Evolutionary conservation across 2,888 invertebrate species (phyloP).

Genomic region (Spicauda simplicius): DNA sequence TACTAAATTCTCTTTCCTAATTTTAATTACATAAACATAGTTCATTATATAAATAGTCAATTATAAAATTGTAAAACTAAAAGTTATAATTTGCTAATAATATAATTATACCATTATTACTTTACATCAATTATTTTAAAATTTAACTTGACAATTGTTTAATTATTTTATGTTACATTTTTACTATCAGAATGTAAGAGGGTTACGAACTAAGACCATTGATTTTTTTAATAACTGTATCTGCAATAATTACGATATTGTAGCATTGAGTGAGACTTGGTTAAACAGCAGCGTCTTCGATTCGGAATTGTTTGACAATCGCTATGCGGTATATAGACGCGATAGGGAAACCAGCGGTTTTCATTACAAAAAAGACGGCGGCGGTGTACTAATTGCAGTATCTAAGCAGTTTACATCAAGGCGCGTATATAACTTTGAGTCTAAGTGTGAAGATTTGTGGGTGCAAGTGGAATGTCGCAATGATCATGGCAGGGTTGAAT

Average conservation of each 20-base stretch:
- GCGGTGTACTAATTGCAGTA: slow-evolving; percentile 34
- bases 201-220: no score
- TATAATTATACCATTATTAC: not conserved
- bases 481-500: not conserved
- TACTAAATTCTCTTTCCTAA: not conserved
- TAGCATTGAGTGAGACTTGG: slow-evolving; percentile 2
- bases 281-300: slow-evolving; percentile 8
- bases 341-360: slow-evolving; percentile 9
- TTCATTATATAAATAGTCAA: no score
- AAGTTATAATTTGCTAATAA: no score
- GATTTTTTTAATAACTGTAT: not conserved
- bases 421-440: not conserved
- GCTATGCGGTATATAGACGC: slow-evolving; percentile 1
- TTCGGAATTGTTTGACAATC: slow-evolving; percentile 3
- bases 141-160: not conserved
- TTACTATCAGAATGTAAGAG: no score
- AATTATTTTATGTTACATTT: not conserved
- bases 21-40: not conserved
- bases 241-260: not conserved
- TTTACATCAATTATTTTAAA: no score
- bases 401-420: slow-evolving; percentile 14
- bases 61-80: no score
- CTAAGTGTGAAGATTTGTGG: slow-evolving; percentile 37
- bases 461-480: not conserved
- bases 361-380: slow-evolving; percentile 11